Percentiles rank a stretch among this genome's conserved stretches.
Conservation (phyloP, 2,797 vertebrate species). For the Siniperca obscura region DNA sequence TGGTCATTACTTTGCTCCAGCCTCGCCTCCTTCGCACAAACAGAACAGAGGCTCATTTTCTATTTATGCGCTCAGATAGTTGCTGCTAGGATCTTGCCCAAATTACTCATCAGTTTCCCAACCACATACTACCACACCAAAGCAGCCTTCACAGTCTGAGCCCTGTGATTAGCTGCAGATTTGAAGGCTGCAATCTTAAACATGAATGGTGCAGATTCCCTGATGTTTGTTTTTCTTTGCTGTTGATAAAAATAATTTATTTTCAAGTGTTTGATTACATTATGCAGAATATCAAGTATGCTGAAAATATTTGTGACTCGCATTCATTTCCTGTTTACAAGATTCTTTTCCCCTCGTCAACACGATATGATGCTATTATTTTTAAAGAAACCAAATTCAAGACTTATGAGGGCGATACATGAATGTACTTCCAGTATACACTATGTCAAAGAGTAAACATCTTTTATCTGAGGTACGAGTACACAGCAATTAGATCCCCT, state of each 20-base stretch:
- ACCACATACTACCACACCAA: constrained; percentile 34
- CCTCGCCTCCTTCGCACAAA: constrained; percentile 37
- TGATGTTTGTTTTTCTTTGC: constrained; percentile 59
- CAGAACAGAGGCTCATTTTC: constrained; percentile 51
- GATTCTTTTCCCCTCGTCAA: constrained; percentile 23
- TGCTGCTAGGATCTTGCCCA: constrained; percentile 33
- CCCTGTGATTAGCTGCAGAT: constrained; percentile 59
- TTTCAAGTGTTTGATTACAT: constrained; percentile 57
- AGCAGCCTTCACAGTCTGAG: constrained; percentile 54
- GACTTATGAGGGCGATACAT: constrained; percentile 20
- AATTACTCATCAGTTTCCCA: constrained; percentile 69
- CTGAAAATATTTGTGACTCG: constrained; percentile 54
- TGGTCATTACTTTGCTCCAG: constrained; percentile 47
- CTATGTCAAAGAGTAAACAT: constrained; percentile 58
- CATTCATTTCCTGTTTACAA: constrained; percentile 72
- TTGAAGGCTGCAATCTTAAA: constrained; percentile 52
- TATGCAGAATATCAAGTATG: constrained; percentile 50
- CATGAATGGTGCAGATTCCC: constrained; percentile 51
- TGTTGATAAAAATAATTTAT: constrained; percentile 55
- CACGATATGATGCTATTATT: constrained; percentile 43
- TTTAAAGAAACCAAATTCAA: constrained; percentile 51
- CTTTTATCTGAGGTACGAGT: constrained; percentile 60
- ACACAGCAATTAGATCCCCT: constrained; percentile 63
- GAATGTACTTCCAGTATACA: constrained; percentile 35
- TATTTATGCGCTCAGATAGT: constrained; percentile 60